phyloP scores from a whole-genome alignment of 2,888 invertebrate species.

The Ischnura elegans region DNA sequence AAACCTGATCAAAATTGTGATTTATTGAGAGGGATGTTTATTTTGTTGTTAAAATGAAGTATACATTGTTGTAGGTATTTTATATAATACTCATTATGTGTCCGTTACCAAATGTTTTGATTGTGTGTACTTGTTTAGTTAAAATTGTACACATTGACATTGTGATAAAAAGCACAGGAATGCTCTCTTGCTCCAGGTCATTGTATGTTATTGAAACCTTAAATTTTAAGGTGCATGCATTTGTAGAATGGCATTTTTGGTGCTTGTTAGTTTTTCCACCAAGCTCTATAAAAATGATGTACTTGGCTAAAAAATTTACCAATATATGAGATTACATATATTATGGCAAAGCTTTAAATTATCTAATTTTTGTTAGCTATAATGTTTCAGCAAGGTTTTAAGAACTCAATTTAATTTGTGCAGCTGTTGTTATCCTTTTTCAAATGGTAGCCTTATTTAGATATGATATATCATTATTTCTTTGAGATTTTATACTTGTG shows the following conservation, averaged over 20 bases:
- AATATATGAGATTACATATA: not conserved
- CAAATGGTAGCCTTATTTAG: slow-evolving; percentile 13
- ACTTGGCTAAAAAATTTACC: slow-evolving; percentile 11
- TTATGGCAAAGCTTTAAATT: slow-evolving; percentile 12
- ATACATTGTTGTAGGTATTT: slow-evolving; percentile 66
- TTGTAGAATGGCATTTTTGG: slow-evolving; percentile 64
- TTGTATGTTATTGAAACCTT: slow-evolving; percentile 48
- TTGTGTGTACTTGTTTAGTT: slow-evolving; percentile 63
- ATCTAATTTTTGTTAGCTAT: not conserved
- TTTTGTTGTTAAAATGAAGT: slow-evolving; percentile 60
- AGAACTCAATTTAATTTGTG: not conserved
- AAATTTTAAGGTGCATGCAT: slow-evolving; percentile 60
- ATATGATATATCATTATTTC: slow-evolving; percentile 52
- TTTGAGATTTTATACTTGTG: slow-evolving; percentile 28
- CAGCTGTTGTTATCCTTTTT: not conserved
- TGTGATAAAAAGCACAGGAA: slow-evolving; percentile 65
- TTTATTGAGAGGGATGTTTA: slow-evolving; percentile 59
- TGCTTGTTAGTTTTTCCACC: slow-evolving; percentile 61
- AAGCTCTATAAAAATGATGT: slow-evolving; percentile 55
- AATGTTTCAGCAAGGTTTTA: not conserved
- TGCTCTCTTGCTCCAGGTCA: slow-evolving; percentile 60
- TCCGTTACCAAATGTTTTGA: slow-evolving; percentile 58
- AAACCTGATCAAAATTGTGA: slow-evolving; percentile 71
- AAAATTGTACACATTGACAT: slow-evolving; percentile 63
- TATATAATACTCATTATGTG: slow-evolving; percentile 63